Evolutionary conservation across 1,140 invertebrate species (phyloP).

Genomic region (Onthophagus taurus): DNA sequence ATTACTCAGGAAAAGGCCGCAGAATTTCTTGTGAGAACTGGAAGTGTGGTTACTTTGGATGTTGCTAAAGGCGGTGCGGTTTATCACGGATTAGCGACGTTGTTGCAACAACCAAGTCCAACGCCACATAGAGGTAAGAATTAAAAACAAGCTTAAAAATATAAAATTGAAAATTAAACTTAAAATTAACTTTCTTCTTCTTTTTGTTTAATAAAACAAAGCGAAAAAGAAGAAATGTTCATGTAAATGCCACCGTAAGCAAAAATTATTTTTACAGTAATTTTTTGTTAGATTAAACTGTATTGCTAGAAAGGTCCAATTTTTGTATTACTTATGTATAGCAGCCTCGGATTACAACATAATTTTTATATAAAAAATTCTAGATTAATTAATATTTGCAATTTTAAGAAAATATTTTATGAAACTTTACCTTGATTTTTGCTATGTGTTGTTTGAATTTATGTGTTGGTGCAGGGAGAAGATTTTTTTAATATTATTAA

Average conservation of each 20-base stretch:
- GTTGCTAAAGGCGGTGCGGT: slow-evolving; percentile 96
- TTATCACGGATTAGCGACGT: slow-evolving; percentile 89
- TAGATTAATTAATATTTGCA: too few relatives aligned
- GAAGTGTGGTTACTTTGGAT: slow-evolving; percentile 85
- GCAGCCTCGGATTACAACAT: too few relatives aligned
- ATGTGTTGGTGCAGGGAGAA: too few relatives aligned
- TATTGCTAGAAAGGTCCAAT: background rate
- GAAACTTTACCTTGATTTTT: too few relatives aligned
- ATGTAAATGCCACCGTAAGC: slow-evolving; percentile 8
- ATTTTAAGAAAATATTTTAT: too few relatives aligned
- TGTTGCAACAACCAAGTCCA: slow-evolving; percentile 84
- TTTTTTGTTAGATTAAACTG: background rate
- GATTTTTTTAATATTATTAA: too few relatives aligned
- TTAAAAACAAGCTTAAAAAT: background rate
- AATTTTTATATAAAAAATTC: too few relatives aligned
- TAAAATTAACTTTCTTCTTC: slow-evolving; percentile 5
- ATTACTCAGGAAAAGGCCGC: slow-evolving; percentile 97
- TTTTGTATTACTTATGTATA: too few relatives aligned
- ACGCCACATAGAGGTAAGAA: slow-evolving; percentile 69
- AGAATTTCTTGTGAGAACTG: slow-evolving; percentile 89
- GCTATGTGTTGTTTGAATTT: too few relatives aligned
- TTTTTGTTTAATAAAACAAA: too few relatives aligned
- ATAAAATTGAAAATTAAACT: background rate
- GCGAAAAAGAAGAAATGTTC: slow-evolving; percentile 8
- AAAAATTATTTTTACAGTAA: slow-evolving; percentile 1